phyloP scores from a whole-genome alignment of 2,888 invertebrate genomes.

The Pristionchus japonicus region DNA sequence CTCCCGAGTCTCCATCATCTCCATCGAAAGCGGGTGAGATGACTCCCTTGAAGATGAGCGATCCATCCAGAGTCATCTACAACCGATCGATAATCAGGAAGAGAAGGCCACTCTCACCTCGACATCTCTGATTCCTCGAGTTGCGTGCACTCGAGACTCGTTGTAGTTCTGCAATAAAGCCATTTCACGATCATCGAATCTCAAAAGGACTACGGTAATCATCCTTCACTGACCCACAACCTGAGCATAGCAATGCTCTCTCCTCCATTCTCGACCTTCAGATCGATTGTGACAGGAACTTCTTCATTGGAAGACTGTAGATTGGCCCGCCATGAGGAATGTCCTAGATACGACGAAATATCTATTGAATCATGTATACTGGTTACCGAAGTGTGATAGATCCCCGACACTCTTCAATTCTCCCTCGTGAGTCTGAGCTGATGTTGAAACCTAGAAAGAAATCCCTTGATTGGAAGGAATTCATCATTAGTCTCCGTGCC shows the following conservation, averaged over 20 bases:
- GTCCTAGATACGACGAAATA: neutral
- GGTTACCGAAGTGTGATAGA: neutral
- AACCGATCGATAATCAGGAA: neutral
- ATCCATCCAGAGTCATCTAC: constrained; percentile 78
- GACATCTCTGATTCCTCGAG: constrained; percentile 84
- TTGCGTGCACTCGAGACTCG: constrained; percentile 88
- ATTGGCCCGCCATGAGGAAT: neutral
- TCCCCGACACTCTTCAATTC: constrained; percentile 27
- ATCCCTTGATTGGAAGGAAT: neutral
- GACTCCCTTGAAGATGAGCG: constrained; percentile 85
- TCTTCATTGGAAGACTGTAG: neutral
- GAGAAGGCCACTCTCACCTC: constrained; percentile 78
- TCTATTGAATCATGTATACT: neutral
- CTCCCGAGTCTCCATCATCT: constrained; percentile 48
- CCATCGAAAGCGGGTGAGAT: constrained; percentile 83
- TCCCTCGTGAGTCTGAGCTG: constrained; percentile 10
- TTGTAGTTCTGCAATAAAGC: constrained; percentile 85
- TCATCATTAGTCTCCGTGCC: constrained; percentile 5
- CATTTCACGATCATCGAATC: neutral
- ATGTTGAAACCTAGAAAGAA: constrained; percentile 11
- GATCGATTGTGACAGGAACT: constrained; percentile 44
- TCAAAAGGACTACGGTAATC: neutral
- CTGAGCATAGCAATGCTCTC: constrained; percentile 68
- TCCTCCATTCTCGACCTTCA: neutral
- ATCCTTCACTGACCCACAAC: constrained; percentile 60